Percentiles rank a stretch among this genome's conserved stretches.
Evolutionary conservation across 1,140 invertebrate genomes (phyloP).

Genomic region (Leucophenga varia): DNA sequence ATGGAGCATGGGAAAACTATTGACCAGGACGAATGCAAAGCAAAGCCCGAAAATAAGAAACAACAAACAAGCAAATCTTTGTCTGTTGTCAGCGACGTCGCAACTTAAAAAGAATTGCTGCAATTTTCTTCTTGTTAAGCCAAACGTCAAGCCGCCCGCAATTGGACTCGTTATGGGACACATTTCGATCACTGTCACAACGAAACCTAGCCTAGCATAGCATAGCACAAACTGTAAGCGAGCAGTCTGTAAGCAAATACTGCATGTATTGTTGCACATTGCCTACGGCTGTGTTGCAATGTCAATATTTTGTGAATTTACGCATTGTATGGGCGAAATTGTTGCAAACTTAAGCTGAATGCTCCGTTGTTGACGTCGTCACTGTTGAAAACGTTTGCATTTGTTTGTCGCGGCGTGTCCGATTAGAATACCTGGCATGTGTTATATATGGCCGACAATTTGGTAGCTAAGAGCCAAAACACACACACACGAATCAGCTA

Average conservation of each 20-base stretch:
- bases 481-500: too few relatives aligned
- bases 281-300: constrained; percentile 37
- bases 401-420: too few relatives aligned
- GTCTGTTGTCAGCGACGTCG: too few relatives aligned
- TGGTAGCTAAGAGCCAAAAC: constrained; percentile 1
- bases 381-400: too few relatives aligned
- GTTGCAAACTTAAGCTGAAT: too few relatives aligned
- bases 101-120: constrained; percentile 53
- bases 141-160: constrained; percentile 53
- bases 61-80: neutral
- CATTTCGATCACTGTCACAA: constrained; percentile 55
- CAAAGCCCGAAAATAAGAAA: neutral
- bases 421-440: constrained; percentile 31
- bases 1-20: constrained; percentile 24
- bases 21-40: too few relatives aligned
- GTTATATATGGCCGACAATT: constrained; percentile 49
- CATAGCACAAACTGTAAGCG: too few relatives aligned
- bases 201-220: neutral
- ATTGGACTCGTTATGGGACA: constrained; percentile 39
- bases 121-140: constrained; percentile 55
- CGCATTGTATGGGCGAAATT: constrained; percentile 33
- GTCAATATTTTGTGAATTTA: constrained; percentile 56
- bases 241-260: too few relatives aligned
- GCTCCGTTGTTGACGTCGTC: constrained; percentile 7
- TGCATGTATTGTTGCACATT: constrained; percentile 14